A percentile compares a stretch with the other conserved stretches of the same genome.
These are phyloP conservation scores for Triplophysa yarkandensis DNA, from an alignment of 2,797 vertebrate genomes.

Conservation along the genomic window DNA sequence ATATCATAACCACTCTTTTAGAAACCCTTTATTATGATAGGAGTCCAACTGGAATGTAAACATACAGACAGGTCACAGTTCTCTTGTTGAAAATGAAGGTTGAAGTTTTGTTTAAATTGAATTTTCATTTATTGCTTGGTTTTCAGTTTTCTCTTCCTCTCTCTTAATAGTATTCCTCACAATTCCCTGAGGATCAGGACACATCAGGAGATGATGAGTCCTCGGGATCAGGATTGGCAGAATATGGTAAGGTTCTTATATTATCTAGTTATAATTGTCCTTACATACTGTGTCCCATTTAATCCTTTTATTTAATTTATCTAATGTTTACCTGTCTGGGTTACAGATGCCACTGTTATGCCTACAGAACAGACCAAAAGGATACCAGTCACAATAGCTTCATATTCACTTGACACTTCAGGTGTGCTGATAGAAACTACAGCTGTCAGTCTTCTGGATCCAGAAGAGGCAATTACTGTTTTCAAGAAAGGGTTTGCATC, in stretches of 20 bases:
- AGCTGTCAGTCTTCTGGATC: background rate
- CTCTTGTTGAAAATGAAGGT: too few species aligned
- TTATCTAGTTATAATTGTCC: background rate
- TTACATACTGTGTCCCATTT: background rate
- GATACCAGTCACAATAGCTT: background rate
- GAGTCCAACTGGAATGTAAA: too few species aligned
- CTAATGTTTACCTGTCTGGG: conserved; percentile 3
- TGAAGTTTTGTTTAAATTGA: too few species aligned
- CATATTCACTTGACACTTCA: background rate
- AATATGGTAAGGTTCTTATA: conserved; percentile 33
- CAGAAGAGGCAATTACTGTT: conserved; percentile 1
- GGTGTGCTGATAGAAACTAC: conserved; percentile 15
- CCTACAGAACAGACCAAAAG: conserved; percentile 6
- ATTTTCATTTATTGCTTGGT: background rate
- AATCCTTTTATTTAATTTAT: background rate
- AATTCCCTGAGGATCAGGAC: conserved; percentile 51
- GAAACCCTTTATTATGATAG: too few species aligned
- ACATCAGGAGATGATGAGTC: conserved; percentile 50
- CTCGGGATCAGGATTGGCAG: conserved; percentile 54
- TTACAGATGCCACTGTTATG: conserved; percentile 12
- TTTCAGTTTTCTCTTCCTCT: background rate
- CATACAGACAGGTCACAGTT: too few species aligned
- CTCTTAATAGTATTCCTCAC: background rate
- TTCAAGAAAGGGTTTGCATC: background rate
- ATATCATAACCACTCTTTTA: too few species aligned